These are phyloP conservation scores for Eilema sororculum DNA, from an alignment of 2,888 invertebrate species.

Conservation along the genomic window DNA sequence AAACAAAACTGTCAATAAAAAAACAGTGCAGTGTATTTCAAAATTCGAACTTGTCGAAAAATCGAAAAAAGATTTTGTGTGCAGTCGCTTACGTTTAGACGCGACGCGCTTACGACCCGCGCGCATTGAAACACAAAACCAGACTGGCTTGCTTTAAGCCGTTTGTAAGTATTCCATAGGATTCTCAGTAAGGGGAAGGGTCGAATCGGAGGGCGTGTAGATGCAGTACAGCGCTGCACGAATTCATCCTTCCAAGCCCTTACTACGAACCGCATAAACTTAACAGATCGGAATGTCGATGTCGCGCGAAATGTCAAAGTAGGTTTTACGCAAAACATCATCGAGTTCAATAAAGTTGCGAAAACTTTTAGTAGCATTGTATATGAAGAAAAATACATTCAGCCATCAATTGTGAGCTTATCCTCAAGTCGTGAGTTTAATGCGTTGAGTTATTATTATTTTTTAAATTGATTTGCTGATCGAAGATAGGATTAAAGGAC, in stretches of 20 bases:
- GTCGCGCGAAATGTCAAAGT: constrained; percentile 64
- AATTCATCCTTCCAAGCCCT: constrained; percentile 79
- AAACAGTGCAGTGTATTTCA: constrained; percentile 52
- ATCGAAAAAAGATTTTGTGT: constrained; percentile 73
- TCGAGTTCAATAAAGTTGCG: constrained; percentile 45
- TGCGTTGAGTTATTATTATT: constrained; percentile 74
- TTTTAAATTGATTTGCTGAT: constrained; percentile 72
- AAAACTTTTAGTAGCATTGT: constrained; percentile 53
- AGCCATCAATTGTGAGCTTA: constrained; percentile 74
- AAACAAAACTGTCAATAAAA: constrained; percentile 61
- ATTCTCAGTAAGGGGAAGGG: constrained; percentile 86
- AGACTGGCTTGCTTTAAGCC: constrained; percentile 84
- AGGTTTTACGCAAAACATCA: constrained; percentile 41
- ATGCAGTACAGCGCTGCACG: constrained; percentile 79
- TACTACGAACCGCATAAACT: constrained; percentile 66
- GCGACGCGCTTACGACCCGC: constrained; percentile 76
- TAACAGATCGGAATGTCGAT: constrained; percentile 55
- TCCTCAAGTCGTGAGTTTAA: constrained; percentile 64
- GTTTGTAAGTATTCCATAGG: constrained; percentile 85
- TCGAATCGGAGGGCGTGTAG: constrained; percentile 83
- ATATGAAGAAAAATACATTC: constrained; percentile 56
- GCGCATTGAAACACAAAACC: constrained; percentile 83
- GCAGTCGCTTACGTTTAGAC: constrained; percentile 56
- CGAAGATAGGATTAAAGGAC: constrained; percentile 63
- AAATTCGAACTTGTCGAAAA: constrained; percentile 64